Evolutionary conservation across 2,113 vertebrate species (phyloP).

Genomic region (Motacilla alba): DNA sequence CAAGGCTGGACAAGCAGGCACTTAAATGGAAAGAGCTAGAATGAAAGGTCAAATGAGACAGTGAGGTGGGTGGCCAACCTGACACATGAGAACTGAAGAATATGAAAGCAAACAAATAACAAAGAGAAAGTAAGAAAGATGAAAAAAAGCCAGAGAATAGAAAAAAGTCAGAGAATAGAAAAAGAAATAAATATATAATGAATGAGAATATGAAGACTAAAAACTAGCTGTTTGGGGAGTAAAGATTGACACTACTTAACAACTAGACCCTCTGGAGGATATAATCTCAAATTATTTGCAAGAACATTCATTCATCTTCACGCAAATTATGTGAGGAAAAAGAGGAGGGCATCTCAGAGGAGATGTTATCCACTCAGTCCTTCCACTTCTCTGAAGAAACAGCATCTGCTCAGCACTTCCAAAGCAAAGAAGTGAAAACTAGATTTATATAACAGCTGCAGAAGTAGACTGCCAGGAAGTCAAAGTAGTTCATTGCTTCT

Average conservation of each 20-base stretch:
- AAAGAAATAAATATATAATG: background rate
- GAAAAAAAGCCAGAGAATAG: no score
- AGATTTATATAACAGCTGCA: background rate
- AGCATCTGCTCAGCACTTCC: background rate
- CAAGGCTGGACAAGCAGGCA: background rate
- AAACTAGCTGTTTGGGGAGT: background rate
- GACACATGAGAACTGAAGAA: background rate
- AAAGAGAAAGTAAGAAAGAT: background rate
- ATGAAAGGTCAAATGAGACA: background rate
- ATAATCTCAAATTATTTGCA: background rate
- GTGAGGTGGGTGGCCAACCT: background rate
- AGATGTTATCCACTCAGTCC: background rate
- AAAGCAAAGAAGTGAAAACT: slow-evolving; percentile 7
- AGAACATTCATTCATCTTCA: background rate
- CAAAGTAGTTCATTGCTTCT: slow-evolving; percentile 8
- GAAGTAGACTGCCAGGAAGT: background rate
- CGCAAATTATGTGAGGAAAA: background rate
- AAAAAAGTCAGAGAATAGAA: background rate
- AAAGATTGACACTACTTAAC: background rate
- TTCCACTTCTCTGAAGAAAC: slow-evolving; percentile 7
- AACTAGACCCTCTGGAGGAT: background rate
- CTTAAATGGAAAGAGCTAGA: background rate
- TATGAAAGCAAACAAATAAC: background rate
- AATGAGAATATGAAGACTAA: background rate
- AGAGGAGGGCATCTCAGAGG: slow-evolving; percentile 4